Conservation (phyloP, 2,888 invertebrate genomes). For the Drosophila sordidula region DNA sequence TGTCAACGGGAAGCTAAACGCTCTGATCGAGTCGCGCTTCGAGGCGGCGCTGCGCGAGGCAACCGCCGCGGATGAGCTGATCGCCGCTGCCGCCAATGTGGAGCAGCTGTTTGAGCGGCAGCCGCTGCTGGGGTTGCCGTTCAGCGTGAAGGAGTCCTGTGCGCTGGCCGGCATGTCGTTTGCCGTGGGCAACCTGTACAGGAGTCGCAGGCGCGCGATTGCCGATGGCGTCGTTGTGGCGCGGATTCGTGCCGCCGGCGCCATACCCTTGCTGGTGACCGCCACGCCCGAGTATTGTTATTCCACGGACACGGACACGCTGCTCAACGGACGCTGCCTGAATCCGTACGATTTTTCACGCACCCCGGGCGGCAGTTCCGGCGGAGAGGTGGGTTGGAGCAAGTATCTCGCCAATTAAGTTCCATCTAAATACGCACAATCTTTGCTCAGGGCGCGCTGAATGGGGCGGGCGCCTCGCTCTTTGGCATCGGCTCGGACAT, state of each 20-base stretch:
- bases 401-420: background rate
- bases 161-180: slow-evolving; percentile 88
- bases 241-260: slow-evolving; percentile 89
- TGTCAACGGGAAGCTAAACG: slow-evolving; percentile 89
- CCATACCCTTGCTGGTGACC: slow-evolving; percentile 92
- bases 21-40: slow-evolving; percentile 89
- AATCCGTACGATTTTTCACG: slow-evolving; percentile 93
- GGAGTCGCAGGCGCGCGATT: slow-evolving; percentile 86
- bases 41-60: slow-evolving; percentile 89
- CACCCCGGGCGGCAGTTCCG: slow-evolving; percentile 94
- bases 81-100: slow-evolving; percentile 53
- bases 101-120: slow-evolving; percentile 83
- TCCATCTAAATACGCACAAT: too few relatives aligned
- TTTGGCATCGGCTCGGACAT: slow-evolving; percentile 94
- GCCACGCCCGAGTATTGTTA: slow-evolving; percentile 95
- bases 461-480: slow-evolving; percentile 90
- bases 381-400: slow-evolving; percentile 89
- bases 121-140: slow-evolving; percentile 92
- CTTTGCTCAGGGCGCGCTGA: slow-evolving; percentile 88
- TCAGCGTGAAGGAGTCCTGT: slow-evolving; percentile 93
- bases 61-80: slow-evolving; percentile 86
- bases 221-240: slow-evolving; percentile 90
- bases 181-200: slow-evolving; percentile 88
- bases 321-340: slow-evolving; percentile 90
- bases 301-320: slow-evolving; percentile 94